Conservation (phyloP, 1,140 invertebrate species). For the Campoletis sonorensis region DNA sequence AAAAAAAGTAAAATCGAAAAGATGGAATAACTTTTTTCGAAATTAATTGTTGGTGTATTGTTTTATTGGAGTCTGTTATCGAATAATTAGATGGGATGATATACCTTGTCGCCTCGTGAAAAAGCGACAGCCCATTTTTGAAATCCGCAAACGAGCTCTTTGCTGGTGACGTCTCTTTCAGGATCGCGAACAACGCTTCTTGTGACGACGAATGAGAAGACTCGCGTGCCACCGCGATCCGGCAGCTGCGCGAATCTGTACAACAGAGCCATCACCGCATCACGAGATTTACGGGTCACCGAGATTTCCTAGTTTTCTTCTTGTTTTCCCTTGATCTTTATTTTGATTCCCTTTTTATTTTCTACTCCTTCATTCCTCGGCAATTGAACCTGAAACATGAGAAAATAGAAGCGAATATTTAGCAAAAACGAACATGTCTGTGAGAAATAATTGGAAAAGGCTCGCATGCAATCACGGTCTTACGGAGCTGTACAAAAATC, state of each 20-base stretch:
- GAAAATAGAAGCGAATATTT: neutral
- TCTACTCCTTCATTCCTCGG: neutral
- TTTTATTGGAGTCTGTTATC: too few species aligned
- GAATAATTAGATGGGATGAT: neutral
- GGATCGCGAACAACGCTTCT: slow-evolving; percentile 87
- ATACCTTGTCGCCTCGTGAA: slow-evolving; percentile 84
- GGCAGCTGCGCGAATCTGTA: slow-evolving; percentile 90
- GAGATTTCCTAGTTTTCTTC: slow-evolving; percentile 23
- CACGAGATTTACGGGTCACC: slow-evolving; percentile 57
- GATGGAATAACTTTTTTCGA: too few species aligned
- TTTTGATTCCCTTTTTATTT: neutral
- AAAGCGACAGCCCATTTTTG: slow-evolving; percentile 93
- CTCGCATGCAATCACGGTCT: too few species aligned
- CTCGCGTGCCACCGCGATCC: slow-evolving; percentile 89
- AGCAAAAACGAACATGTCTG: neutral
- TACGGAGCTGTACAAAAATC: too few species aligned
- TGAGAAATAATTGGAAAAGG: too few species aligned
- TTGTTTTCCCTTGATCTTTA: neutral
- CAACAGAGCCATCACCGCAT: slow-evolving; percentile 87
- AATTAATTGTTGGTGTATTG: too few species aligned
- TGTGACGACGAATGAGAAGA: slow-evolving; percentile 91
- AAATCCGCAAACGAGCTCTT: slow-evolving; percentile 90
- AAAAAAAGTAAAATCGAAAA: too few species aligned
- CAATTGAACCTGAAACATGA: neutral
- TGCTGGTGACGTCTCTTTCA: slow-evolving; percentile 88